Base-by-base conservation (phyloP, 1,140 invertebrate species). In the Cherax destructor region DNA sequence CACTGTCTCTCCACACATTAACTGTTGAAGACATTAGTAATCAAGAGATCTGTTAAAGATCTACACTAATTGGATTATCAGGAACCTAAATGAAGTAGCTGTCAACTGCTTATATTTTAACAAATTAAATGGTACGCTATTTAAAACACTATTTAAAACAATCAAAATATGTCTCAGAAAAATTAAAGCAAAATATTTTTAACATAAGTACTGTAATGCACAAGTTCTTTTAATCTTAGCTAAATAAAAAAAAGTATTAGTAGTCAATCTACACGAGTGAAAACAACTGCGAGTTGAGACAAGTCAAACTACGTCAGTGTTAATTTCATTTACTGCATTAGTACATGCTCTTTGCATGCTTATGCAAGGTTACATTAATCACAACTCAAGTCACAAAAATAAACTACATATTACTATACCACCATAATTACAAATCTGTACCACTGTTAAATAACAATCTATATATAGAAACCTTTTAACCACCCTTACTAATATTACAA, bases 191-290 rank as follows among this genome's bases (percentile, higher is more conserved):
- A 69, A 69, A 69, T 69, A 21, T n/a, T 69, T 21, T 18, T 69
- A 6, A 69, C 18, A 13, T 11, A 21, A n/a, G 16, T 56, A 56
- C 52, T 56, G 52, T 56, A 65, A 11, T 65, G 21, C 61, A 65
- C 18, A 21, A 65, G 18, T 18, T 65, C 61, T 18, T 65, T 65
- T 21, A 65, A 21, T 56, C 52, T 21, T 65, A 65, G 13, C 13
- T 30, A 24, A 30, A 21, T 3, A 74, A 74, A 74, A 74, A 74
- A 74, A 74, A 5, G 6, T 74, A 74, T 74, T 74, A 74, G 69
- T 74, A 74, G 24, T 74, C 69, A 74, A 74, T 30, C 69, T 74
- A 74, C 69, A 74, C 21, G n/a, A 74, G 69, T 74, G 24, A 11
- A 30, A 21, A 74, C 4, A 74, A 56, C 30, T 74, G 7, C 30